Base-by-base conservation (phyloP, 1,140 invertebrate genomes). In the Aphelinus certus region DNA sequence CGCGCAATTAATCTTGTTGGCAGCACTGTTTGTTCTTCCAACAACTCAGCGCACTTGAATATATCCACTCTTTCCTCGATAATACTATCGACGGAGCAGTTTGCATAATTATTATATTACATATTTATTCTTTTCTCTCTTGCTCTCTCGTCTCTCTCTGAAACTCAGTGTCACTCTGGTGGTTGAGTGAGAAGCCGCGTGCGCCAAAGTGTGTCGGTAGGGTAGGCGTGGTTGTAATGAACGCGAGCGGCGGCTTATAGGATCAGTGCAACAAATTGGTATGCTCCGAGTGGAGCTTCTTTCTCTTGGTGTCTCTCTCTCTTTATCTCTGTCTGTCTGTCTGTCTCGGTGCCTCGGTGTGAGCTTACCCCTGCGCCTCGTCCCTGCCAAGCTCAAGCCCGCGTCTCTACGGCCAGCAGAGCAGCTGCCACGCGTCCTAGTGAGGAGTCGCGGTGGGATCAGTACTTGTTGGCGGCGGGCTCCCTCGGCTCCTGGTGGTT, bases 391-490 rank as follows among this genome's bases (percentile, higher is more conserved):
- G 26, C 26, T 26, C 26, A 26, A 26, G 26, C 26, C 26, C 26
- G 26, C 26, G 26, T 26, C 26, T 26, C 26, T 26, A 26, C 26
- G 26, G 26, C 26, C 26, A 26, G 26, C 26, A 26, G 26, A 26
- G 26, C 26, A 26, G 26, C 26, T 26, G 26, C 26, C 26, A 26
- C 26, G 26, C 26, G 26, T 26, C 26, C 26, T 26, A 26, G 26
- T 26, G 26, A 26, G 26, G 26, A 26, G 26, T 26, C 51, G 51
- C 51, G 51, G 4, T 6, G 55, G 76, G 83, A 88, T 89, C 87
- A 89, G 82, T 89, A 88, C 76, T 84, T 86, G 73, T 87, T 87
- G 58, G 53, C 62, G 26, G 55, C 7, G 26, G 45, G 68, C 26
- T 71, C 70, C 45, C 63, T 71, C 9, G 45, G 3, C 2, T 71